Evolutionary conservation across 2,888 invertebrate species (phyloP).

Genomic region (Rotaria socialis): DNA sequence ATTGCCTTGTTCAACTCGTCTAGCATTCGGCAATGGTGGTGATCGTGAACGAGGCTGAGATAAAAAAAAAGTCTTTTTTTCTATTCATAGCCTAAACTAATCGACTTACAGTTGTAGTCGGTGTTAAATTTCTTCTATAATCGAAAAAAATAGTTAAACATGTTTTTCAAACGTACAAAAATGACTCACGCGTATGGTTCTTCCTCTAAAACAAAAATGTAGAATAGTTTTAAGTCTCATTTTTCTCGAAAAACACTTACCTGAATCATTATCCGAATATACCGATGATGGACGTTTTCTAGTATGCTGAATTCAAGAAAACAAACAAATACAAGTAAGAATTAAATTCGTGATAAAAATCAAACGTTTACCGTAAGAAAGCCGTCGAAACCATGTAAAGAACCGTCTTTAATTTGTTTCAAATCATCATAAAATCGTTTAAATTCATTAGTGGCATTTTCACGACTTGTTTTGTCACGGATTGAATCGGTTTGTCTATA

Average conservation of each 20-base stretch:
- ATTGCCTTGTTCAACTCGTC: neutral
- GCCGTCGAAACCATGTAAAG: neutral
- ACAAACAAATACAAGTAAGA: neutral
- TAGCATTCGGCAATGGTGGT: neutral
- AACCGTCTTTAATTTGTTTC: neutral
- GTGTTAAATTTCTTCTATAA: neutral
- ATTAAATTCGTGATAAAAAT: neutral
- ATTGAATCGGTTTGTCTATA: neutral
- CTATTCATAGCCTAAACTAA: neutral
- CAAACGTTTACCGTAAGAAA: neutral
- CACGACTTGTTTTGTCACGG: neutral
- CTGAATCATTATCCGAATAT: too few relatives aligned
- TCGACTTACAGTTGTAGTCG: neutral
- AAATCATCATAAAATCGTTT: neutral
- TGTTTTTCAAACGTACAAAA: too few relatives aligned
- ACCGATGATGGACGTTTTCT: neutral
- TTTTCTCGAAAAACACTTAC: too few relatives aligned
- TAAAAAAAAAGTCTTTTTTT: neutral
- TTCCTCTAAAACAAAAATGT: too few relatives aligned
- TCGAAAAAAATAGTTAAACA: too few relatives aligned
- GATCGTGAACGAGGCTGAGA: neutral
- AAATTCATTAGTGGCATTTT: neutral
- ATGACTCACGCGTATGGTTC: neutral
- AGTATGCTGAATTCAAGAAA: neutral
- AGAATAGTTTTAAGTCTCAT: neutral